Evolutionary conservation across 2,888 invertebrate species (phyloP).

Genomic region (Brachynemurus nebulosus): DNA sequence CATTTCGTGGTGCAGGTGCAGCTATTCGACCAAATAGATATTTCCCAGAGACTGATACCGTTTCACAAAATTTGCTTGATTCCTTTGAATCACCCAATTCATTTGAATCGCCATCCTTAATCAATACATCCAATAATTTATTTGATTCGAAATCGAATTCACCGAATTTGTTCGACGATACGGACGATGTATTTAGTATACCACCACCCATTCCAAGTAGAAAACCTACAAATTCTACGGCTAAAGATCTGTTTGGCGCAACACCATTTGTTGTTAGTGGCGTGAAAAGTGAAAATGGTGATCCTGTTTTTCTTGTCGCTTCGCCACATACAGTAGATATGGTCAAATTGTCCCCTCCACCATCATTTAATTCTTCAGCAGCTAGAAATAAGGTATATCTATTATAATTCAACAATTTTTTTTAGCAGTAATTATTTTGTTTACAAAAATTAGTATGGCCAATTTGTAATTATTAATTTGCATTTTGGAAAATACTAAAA

Average conservation of each 20-base stretch:
- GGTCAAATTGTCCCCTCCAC: constrained; percentile 33
- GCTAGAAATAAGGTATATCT: constrained; percentile 6
- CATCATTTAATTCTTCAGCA: constrained; percentile 24
- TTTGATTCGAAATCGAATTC: constrained; percentile 14
- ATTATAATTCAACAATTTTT: background rate
- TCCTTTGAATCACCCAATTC: constrained; percentile 6
- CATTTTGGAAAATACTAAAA: background rate
- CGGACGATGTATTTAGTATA: constrained; percentile 30
- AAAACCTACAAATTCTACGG: constrained; percentile 8
- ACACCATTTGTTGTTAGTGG: constrained; percentile 32
- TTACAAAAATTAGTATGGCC: too few species aligned
- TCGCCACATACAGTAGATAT: constrained; percentile 32
- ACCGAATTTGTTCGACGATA: constrained; percentile 25
- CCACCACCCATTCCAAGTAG: constrained; percentile 28
- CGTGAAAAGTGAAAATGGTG: constrained; percentile 32
- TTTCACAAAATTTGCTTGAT: constrained; percentile 3
- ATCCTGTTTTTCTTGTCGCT: constrained; percentile 32
- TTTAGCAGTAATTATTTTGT: too few species aligned
- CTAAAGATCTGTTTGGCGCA: constrained; percentile 28
- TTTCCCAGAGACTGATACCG: background rate
- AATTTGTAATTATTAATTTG: too few species aligned
- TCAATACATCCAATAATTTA: background rate
- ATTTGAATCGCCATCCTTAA: constrained; percentile 1
- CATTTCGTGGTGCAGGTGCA: constrained; percentile 19
- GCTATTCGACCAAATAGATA: background rate